These are phyloP conservation scores for Atractosteus spatula DNA, from an alignment of 2,113 vertebrate species.

Conservation along the genomic window DNA sequence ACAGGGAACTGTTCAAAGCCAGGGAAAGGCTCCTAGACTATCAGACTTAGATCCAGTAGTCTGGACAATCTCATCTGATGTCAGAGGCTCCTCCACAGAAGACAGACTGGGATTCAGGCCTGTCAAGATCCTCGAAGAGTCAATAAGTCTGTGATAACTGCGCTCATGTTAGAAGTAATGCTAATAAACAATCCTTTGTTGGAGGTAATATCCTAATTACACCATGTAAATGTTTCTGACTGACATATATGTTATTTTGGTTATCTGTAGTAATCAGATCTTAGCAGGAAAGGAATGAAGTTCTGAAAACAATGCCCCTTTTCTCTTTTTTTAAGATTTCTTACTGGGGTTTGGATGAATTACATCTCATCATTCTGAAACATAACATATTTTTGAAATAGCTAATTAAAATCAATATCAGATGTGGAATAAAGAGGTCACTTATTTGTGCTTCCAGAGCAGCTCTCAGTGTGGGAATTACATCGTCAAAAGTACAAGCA, in stretches of 20 bases:
- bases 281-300: slow-evolving; percentile 45
- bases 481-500: no score
- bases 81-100: no score
- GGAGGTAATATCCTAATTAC: slow-evolving; percentile 67
- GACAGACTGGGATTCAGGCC: no score
- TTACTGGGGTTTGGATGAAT: slow-evolving; percentile 29
- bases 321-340: slow-evolving; percentile 20
- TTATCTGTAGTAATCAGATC: slow-evolving; percentile 73
- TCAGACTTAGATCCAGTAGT: no score
- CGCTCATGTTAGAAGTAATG: slow-evolving; percentile 60
- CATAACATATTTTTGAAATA: slow-evolving; percentile 1
- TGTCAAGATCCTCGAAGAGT: no score
- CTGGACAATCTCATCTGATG: no score
- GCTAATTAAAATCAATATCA: no score
- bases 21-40: no score
- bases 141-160: slow-evolving; percentile 43
- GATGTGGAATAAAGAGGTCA: no score
- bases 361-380: slow-evolving; percentile 23
- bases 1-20: no score
- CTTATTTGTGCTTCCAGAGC: no score
- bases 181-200: slow-evolving; percentile 71
- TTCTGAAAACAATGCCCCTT: slow-evolving; percentile 14
- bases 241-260: slow-evolving; percentile 73
- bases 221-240: slow-evolving; percentile 57
- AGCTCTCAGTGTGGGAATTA: no score